phyloP scores from a whole-genome alignment of 2,797 vertebrate species.

The Peromyscus nudipes region DNA sequence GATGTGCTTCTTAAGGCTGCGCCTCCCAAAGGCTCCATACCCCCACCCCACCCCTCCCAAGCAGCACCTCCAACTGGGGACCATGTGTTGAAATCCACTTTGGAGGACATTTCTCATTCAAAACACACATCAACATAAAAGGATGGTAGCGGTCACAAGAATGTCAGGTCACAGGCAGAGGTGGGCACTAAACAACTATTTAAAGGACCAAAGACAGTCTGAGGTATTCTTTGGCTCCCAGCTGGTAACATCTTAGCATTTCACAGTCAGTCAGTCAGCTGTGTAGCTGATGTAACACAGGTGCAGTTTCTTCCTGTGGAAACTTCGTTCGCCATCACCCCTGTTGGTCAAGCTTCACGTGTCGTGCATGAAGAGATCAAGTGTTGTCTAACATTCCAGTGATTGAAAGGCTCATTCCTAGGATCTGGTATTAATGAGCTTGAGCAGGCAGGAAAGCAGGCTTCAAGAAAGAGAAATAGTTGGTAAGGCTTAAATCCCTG shows the following conservation, averaged over 20 bases:
- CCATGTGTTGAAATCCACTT: not conserved
- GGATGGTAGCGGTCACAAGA: not conserved
- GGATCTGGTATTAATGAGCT: not conserved
- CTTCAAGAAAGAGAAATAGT: not conserved
- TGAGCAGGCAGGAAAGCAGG: not conserved
- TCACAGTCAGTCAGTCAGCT: not conserved
- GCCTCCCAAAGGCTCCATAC: not conserved
- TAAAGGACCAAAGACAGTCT: not conserved
- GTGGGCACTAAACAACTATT: not conserved
- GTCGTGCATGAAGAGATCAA: not conserved
- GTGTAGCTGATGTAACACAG: not conserved
- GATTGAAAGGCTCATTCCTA: not conserved
- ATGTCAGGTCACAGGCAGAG: not conserved
- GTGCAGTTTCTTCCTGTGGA: not conserved
- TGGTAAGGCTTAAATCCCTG: not conserved
- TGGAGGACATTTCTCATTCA: not conserved
- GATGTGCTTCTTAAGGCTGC: not conserved
- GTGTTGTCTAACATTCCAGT: not conserved
- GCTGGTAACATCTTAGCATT: not conserved
- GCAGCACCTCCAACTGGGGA: not conserved
- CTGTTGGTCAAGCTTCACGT: not conserved
- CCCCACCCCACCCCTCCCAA: not conserved
- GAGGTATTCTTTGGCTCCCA: not conserved
- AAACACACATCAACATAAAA: not conserved
- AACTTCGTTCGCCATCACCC: not conserved